Conservation (phyloP, 1,140 invertebrate genomes). For the Rhyzopertha dominica region DNA sequence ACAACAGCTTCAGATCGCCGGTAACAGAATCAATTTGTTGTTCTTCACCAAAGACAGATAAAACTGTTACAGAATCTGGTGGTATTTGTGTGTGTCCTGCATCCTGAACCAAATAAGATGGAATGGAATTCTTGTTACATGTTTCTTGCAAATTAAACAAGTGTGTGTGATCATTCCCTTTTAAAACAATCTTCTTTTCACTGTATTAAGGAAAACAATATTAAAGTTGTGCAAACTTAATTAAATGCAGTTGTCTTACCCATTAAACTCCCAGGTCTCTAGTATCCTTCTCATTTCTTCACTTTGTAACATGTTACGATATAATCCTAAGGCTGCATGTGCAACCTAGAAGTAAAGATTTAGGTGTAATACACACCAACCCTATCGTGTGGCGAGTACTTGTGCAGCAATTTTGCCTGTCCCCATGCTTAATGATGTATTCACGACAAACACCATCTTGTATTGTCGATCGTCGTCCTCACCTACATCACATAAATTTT, state of each 20-base stretch:
- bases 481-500: slow-evolving; percentile 7
- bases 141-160: slow-evolving; percentile 50
- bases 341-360: slow-evolving; percentile 41
- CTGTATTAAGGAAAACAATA: slow-evolving; percentile 34
- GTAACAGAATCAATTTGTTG: slow-evolving; percentile 47
- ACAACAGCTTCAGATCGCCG: slow-evolving; percentile 47
- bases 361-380: background rate
- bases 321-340: slow-evolving; percentile 57
- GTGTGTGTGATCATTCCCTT: slow-evolving; percentile 53
- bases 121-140: slow-evolving; percentile 49
- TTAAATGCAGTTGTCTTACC: slow-evolving; percentile 42
- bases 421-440: slow-evolving; percentile 56
- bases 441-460: slow-evolving; percentile 66
- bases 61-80: slow-evolving; percentile 48
- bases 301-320: slow-evolving; percentile 46
- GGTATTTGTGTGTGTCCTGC: slow-evolving; percentile 59
- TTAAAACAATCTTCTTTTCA: slow-evolving; percentile 59
- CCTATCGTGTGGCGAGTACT: slow-evolving; percentile 22
- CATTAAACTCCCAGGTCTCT: slow-evolving; percentile 51
- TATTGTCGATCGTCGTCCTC: slow-evolving; percentile 45
- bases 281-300: slow-evolving; percentile 49
- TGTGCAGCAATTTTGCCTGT: slow-evolving; percentile 60
- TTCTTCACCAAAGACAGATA: slow-evolving; percentile 49
- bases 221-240: background rate
- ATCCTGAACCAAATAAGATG: slow-evolving; percentile 56